phyloP scores from a whole-genome alignment of 2,888 invertebrate genomes.

The Tipula confusa region DNA sequence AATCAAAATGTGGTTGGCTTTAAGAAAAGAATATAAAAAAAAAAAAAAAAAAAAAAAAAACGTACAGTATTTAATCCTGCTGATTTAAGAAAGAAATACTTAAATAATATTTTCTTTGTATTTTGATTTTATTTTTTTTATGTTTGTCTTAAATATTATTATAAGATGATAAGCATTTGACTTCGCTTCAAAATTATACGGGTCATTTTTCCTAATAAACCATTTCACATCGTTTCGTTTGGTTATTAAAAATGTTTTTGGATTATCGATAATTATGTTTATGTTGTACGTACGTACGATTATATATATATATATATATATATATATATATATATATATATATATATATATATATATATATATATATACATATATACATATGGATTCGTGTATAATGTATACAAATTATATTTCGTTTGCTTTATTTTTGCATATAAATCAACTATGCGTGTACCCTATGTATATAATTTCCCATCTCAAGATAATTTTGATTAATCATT shows the following conservation, averaged over 20 bases:
- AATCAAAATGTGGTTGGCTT: slow-evolving; percentile 20
- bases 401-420: not conserved
- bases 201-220: slow-evolving; percentile 25
- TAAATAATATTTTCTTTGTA: not conserved
- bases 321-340: too few species aligned
- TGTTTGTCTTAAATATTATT: not conserved
- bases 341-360: too few species aligned
- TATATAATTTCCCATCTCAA: not conserved
- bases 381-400: not conserved
- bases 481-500: slow-evolving; percentile 20
- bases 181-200: slow-evolving; percentile 1
- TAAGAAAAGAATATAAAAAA: not conserved
- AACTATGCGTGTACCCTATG: not conserved
- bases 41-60: not conserved
- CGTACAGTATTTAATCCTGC: slow-evolving; percentile 6
- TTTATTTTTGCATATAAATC: not conserved
- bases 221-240: not conserved
- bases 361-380: too few species aligned
- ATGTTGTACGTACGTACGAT: not conserved
- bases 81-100: not conserved
- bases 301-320: too few species aligned
- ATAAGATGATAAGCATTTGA: slow-evolving; percentile 25
- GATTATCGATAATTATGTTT: not conserved
- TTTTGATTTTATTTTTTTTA: not conserved
- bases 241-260: slow-evolving; percentile 5